Conservation (phyloP, 2,888 invertebrate genomes). For the Drosophila nr. fundita region DNA sequence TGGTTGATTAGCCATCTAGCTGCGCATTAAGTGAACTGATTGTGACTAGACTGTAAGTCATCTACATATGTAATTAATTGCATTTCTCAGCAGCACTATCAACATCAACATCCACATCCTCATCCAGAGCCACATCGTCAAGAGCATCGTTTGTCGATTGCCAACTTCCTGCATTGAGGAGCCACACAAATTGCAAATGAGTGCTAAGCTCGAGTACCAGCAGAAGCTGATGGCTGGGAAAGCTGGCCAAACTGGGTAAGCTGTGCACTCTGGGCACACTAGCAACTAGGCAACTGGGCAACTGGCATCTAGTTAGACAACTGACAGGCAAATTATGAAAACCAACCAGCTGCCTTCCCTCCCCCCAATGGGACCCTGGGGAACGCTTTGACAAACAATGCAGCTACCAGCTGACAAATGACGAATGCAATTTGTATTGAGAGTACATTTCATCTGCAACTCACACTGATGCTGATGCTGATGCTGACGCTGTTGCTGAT, state of each 20-base stretch:
- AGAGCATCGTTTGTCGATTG: constrained; percentile 72
- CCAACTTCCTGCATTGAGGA: constrained; percentile 70
- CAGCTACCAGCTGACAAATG: constrained; percentile 51
- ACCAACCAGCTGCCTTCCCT: constrained; percentile 15
- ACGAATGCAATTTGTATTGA: constrained; percentile 59
- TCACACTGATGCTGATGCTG: not conserved
- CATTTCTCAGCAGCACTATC: constrained; percentile 49
- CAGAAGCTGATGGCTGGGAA: constrained; percentile 5
- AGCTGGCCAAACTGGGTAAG: constrained; percentile 6
- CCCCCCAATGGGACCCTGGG: constrained; percentile 14
- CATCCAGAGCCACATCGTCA: constrained; percentile 28
- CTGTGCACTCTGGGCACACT: not conserved
- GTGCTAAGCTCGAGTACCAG: constrained; percentile 19
- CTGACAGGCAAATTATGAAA: constrained; percentile 55
- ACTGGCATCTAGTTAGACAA: constrained; percentile 6
- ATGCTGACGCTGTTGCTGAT: not conserved
- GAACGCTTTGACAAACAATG: constrained; percentile 57
- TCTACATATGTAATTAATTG: constrained; percentile 77
- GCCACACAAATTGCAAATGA: constrained; percentile 54
- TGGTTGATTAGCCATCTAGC: constrained; percentile 68
- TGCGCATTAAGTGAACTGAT: constrained; percentile 63
- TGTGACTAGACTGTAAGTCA: constrained; percentile 62
- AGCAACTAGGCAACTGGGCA: constrained; percentile 4
- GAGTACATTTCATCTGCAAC: constrained; percentile 26
- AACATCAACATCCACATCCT: constrained; percentile 50